Base-by-base conservation (phyloP, 2,888 invertebrate genomes). In the Stenoptilia bipunctidactyla region DNA sequence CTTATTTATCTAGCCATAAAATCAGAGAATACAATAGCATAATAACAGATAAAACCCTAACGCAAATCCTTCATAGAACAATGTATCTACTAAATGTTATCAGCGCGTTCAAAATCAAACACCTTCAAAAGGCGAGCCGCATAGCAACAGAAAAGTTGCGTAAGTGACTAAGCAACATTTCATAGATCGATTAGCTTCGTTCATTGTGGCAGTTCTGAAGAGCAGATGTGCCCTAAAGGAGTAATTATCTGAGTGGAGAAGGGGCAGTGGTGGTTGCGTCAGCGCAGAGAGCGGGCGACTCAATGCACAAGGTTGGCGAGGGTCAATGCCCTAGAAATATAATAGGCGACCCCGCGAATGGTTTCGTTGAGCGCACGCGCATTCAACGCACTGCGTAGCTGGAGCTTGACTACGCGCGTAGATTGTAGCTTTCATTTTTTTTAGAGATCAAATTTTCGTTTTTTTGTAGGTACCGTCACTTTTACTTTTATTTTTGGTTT, bases 271-370 rank as follows among this genome's bases (percentile, higher is more conserved):
- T 49, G 20, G 69, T 82, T 82, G 80, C 80, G 76, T 80, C 77
- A 80, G 56, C 20, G 20, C 71, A 62, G 80, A 77, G 80, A 79
- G 76, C 74, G 82, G 80, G 60, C 71, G 72, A 55, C 77, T 80
- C 82, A 82, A 82, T 67, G 70, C 71, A 79, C 83, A 83, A 83
- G 83, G 83, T 82, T 82, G 82, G 72, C 68, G 70, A 79, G 76
- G 82, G 82, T 83, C 82, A 83, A 80, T 80, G 82, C 77, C 82
- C 83, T 80, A 83, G 76, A 80, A 80, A 80, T 76, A 79, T 70
- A 68, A 79, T 63, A 72, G 66, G 66, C 75, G 79, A 79, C 77
- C 80, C 74, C 73, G 66, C 69, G 61, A 63, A 63, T 63, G 58
- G 56, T 50, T 56, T 52, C 54, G 49, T 55, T 56, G 46, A 57